Conservation (phyloP, 1,140 invertebrate genomes). For the Chelonus insularis region DNA sequence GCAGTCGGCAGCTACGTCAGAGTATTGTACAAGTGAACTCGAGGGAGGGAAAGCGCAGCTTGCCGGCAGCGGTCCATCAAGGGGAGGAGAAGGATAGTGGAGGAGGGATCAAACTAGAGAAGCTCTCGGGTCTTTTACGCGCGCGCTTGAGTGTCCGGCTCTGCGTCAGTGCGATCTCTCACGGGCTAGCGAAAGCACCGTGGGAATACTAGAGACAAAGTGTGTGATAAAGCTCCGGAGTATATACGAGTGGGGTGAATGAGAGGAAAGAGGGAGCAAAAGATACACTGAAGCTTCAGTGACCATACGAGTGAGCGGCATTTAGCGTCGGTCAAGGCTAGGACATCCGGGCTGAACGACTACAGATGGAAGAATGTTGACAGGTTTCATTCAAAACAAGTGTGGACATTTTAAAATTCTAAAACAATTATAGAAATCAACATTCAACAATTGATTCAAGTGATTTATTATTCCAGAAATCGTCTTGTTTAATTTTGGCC, state of each 20-base stretch:
- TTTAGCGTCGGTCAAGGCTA: too few relatives aligned
- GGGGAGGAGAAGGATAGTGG: neutral
- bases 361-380: too few relatives aligned
- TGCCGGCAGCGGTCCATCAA: neutral
- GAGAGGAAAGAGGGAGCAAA: too few relatives aligned
- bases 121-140: slow-evolving; percentile 6
- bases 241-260: too few relatives aligned
- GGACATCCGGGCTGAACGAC: too few relatives aligned
- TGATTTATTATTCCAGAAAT: neutral
- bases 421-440: neutral
- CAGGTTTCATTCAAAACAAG: neutral
- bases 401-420: neutral
- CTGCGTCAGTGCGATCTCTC: slow-evolving; percentile 13
- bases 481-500: slow-evolving; percentile 11
- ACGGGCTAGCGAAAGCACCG: slow-evolving; percentile 15
- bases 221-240: too few relatives aligned
- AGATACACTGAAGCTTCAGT: too few relatives aligned
- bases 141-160: neutral
- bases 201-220: neutral
- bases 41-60: slow-evolving; percentile 1
- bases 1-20: too few relatives aligned
- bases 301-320: neutral
- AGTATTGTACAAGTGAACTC: too few relatives aligned
- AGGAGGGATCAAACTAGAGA: slow-evolving; percentile 4
- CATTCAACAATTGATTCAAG: too few relatives aligned